phyloP scores from a whole-genome alignment of 2,113 vertebrate species.

The Stegastes partitus region DNA sequence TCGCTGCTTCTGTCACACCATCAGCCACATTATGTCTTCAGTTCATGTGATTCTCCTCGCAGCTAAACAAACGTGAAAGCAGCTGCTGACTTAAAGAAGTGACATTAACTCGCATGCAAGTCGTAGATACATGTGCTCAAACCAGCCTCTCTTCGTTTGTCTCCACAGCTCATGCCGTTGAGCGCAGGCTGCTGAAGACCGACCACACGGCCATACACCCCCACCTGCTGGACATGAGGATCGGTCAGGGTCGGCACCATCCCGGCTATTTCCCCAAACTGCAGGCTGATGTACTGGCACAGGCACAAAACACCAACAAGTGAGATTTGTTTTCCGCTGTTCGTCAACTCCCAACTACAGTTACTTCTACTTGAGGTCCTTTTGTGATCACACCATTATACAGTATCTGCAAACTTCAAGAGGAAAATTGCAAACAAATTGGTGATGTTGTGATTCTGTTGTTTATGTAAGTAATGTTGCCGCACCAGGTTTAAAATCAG shows the following conservation, averaged over 20 bases:
- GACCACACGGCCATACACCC: conserved; percentile 98
- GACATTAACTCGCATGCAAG: not conserved
- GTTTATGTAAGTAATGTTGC: too few relatives aligned
- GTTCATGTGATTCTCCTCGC: not conserved
- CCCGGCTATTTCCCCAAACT: conserved; percentile 96
- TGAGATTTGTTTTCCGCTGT: conserved; percentile 78
- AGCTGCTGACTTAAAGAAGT: not conserved
- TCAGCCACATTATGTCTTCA: not conserved
- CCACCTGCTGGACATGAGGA: conserved; percentile 98
- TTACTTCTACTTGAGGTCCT: too few relatives aligned
- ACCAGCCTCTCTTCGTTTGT: conserved; percentile 14
- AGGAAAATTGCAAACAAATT: too few relatives aligned
- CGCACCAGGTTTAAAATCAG: too few relatives aligned
- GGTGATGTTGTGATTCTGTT: too few relatives aligned
- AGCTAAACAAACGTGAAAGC: not conserved
- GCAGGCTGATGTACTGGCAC: conserved; percentile 92
- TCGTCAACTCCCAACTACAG: not conserved
- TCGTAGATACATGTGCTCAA: not conserved
- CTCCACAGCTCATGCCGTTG: conserved; percentile 90
- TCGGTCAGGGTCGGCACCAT: conserved; percentile 96
- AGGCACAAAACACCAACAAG: conserved; percentile 94
- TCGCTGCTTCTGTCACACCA: not conserved
- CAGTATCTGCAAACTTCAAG: too few relatives aligned
- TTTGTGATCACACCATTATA: too few relatives aligned
- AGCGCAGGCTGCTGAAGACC: conserved; percentile 93